A percentile compares a stretch with the other conserved stretches of the same genome.
phyloP scores from a whole-genome alignment of 2,113 vertebrate genomes.

The Cranoglanis bouderius region DNA sequence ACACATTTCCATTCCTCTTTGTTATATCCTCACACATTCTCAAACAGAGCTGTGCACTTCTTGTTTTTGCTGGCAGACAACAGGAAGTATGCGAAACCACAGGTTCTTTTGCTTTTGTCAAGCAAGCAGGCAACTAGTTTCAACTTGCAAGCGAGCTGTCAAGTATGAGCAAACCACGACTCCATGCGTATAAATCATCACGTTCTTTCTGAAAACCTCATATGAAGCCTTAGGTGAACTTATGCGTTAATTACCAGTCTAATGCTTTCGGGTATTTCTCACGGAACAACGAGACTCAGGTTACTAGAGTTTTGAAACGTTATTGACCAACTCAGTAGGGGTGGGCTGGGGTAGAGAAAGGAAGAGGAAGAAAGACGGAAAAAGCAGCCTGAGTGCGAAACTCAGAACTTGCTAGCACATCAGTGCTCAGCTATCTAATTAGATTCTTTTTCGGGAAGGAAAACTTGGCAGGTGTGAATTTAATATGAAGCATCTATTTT shows the following conservation, averaged over 20 bases:
- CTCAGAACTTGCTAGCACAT: slow-evolving; percentile 15
- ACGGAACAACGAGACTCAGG: slow-evolving; percentile 26
- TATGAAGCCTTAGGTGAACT: not conserved
- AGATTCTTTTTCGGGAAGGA: not conserved
- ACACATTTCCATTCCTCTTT: slow-evolving; percentile 3
- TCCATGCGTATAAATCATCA: not conserved
- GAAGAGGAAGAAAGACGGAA: slow-evolving; percentile 67
- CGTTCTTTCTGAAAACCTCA: not conserved
- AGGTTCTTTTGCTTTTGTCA: slow-evolving; percentile 58
- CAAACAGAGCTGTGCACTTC: slow-evolving; percentile 64
- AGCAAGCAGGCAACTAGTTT: slow-evolving; percentile 68
- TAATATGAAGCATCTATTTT: slow-evolving; percentile 57
- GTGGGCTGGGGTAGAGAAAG: slow-evolving; percentile 70
- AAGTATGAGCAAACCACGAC: slow-evolving; percentile 51
- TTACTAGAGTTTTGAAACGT: slow-evolving; percentile 46
- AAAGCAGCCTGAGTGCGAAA: slow-evolving; percentile 55
- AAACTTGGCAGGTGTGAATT: slow-evolving; percentile 21
- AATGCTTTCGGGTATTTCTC: not conserved
- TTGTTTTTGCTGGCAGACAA: slow-evolving; percentile 73
- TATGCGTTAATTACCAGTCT: not conserved
- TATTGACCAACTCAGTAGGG: slow-evolving; percentile 62
- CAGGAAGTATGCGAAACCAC: slow-evolving; percentile 80
- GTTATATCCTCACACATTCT: slow-evolving; percentile 38
- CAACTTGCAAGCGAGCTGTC: slow-evolving; percentile 65
- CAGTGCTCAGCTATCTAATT: slow-evolving; percentile 22